A percentile compares a stretch with the other conserved stretches of the same genome.
Conservation (phyloP, 2,797 vertebrate genomes). For the Triplophysa bombifrons region DNA sequence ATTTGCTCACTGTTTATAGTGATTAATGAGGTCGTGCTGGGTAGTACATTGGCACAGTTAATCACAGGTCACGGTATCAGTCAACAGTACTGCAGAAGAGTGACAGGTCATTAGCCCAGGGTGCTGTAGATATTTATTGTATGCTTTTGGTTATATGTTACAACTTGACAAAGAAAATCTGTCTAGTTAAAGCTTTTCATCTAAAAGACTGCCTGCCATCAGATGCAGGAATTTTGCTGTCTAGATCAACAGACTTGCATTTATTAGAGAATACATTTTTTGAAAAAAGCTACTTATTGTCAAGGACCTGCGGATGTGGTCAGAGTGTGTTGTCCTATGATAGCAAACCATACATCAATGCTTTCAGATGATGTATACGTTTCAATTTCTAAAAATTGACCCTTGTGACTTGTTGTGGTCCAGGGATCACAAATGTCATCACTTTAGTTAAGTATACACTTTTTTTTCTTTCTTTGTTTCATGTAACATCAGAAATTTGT, state of each 20-base stretch:
- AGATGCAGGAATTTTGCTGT: background rate
- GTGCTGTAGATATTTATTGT: background rate
- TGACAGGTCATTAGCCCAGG: constrained; percentile 12
- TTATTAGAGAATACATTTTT: too few relatives aligned
- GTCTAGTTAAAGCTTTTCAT: constrained; percentile 22
- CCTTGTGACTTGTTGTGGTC: too few relatives aligned
- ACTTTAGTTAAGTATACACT: background rate
- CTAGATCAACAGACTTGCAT: background rate
- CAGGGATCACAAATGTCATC: too few relatives aligned
- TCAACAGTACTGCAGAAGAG: constrained; percentile 15
- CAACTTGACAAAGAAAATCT: constrained; percentile 18
- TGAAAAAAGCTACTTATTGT: too few relatives aligned
- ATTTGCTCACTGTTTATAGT: background rate
- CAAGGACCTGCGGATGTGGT: too few relatives aligned
- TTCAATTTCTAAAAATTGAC: too few relatives aligned
- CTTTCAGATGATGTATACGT: too few relatives aligned
- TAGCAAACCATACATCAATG: too few relatives aligned
- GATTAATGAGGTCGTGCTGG: constrained; percentile 24
- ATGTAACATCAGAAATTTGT: constrained; percentile 20
- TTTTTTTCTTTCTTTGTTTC: background rate
- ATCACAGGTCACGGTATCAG: constrained; percentile 13
- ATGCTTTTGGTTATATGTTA: constrained; percentile 17
- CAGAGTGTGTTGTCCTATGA: too few relatives aligned
- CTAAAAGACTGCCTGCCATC: background rate
- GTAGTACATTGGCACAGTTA: constrained; percentile 8